A percentile compares a stretch with the other conserved stretches of the same genome.
Conservation (phyloP, 2,113 vertebrate species). For the human region DNA sequence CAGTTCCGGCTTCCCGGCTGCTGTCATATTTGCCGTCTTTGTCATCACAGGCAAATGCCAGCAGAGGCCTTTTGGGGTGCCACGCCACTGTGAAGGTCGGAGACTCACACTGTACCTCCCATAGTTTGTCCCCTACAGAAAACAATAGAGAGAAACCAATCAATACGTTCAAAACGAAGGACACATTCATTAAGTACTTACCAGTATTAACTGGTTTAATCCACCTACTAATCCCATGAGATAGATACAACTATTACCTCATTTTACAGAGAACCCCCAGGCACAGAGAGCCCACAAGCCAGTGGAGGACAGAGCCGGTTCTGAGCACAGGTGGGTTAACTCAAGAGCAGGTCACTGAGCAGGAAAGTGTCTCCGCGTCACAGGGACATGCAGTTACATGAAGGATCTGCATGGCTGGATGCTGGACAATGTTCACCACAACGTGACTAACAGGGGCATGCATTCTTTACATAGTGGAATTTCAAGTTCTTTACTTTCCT, state of each 20-base stretch:
- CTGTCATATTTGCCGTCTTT: conserved; percentile 99
- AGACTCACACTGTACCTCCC: conserved; percentile 99
- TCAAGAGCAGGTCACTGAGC: background rate
- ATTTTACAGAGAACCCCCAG: background rate
- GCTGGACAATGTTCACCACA: background rate
- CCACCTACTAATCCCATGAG: background rate
- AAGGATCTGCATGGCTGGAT: background rate
- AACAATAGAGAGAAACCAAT: conserved; percentile 26
- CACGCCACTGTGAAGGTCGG: conserved; percentile 99
- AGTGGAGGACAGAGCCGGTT: too few species aligned
- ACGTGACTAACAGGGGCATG: background rate
- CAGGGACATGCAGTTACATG: too few species aligned
- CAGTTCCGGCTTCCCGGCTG: conserved; percentile 96
- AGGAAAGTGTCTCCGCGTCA: background rate
- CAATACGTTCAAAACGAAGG: background rate
- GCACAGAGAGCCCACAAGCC: background rate
- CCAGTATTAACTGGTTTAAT: background rate
- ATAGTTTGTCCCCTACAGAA: conserved; percentile 95
- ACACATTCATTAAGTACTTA: background rate
- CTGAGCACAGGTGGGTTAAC: background rate
- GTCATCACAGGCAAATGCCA: conserved; percentile 98
- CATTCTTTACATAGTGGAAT: background rate
- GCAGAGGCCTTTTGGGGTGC: conserved; percentile 96
- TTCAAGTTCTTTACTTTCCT: background rate
- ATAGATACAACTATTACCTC: background rate